Evolutionary conservation across 2,888 invertebrate genomes (phyloP), one percentile per base, ranked within the genome.

Genomic region (Drosophila robusta): DNA sequence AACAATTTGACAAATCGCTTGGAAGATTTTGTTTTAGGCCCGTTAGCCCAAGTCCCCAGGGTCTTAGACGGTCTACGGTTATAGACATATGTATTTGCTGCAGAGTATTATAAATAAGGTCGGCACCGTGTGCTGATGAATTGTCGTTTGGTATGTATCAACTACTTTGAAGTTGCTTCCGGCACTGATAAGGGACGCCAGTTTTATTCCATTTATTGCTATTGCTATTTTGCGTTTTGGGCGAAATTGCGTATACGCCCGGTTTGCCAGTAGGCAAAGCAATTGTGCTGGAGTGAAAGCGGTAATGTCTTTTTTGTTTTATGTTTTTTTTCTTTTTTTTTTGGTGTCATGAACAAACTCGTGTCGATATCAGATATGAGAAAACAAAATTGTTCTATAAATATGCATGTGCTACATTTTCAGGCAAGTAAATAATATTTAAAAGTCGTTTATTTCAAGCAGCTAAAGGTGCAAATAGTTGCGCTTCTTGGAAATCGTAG

Each of bases 1-100:
- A 46, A 42, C 54, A 65, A 68, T 49, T 74, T 71, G 75, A 64
- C 71, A 67, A 66, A 74, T 71, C 54, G 49, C 52, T 56, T 6
- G 26, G 3, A 12, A 60, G 54, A 55, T 51, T 60, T 56, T 18
- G 16, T 12, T 39, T 47, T 24, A 42, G 46, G 29, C 29, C 29
- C 9, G 29, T 29, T 9, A 9, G 29, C 29, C 29, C 9, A 29
- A 9, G 29, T 29, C 36, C 16, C 29, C 9, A 8, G 26, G 52
- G 14, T 32, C 44, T 26, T 6, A 32, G 32, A 1, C 12, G 7
- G 22, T 32, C 11, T 14, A 26, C 34, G 8, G n/a, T 14, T 14
- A 14, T 38, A 50, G 9, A n/a, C 14, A 16, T 16, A 36, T 36
- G 14, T n/a, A 29, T 16, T 14, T n/a, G 4, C 29, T n/a, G 11